Percentiles rank a stretch among this genome's conserved stretches.
Conservation (phyloP, 2,797 vertebrate genomes). For the Leuciscus waleckii region DNA sequence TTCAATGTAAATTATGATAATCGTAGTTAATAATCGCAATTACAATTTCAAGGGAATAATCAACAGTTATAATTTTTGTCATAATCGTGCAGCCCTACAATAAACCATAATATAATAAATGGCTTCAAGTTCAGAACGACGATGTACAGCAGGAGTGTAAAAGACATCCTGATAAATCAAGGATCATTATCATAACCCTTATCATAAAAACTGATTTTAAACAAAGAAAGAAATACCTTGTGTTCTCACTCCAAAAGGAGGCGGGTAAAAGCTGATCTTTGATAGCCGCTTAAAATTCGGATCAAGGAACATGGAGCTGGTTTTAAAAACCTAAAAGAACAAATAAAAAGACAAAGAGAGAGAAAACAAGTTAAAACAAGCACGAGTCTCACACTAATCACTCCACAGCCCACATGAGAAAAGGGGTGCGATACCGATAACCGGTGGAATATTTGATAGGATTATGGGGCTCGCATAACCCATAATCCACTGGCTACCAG, state of each 20-base stretch:
- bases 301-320: slow-evolving; percentile 90
- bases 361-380: slow-evolving; percentile 55
- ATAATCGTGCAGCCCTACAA: too few species aligned
- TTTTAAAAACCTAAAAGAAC: slow-evolving; percentile 84
- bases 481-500: slow-evolving; percentile 57
- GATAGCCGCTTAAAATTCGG: slow-evolving; percentile 86
- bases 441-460: slow-evolving; percentile 56
- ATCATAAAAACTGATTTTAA: not conserved
- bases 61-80: too few species aligned
- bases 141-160: not conserved
- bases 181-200: not conserved
- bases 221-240: slow-evolving; percentile 80
- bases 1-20: too few species aligned
- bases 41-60: too few species aligned
- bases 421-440: slow-evolving; percentile 52
- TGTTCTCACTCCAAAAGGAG: slow-evolving; percentile 91
- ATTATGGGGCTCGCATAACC: slow-evolving; percentile 63
- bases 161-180: not conserved
- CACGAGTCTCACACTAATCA: not conserved
- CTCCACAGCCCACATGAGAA: slow-evolving; percentile 42
- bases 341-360: slow-evolving; percentile 45
- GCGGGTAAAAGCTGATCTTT: slow-evolving; percentile 83
- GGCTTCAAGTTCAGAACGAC: not conserved
- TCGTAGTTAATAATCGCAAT: too few species aligned
- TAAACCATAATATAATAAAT: not conserved